phyloP scores from a whole-genome alignment of 2,113 vertebrate genomes.

The Syrrhaptes paradoxus region DNA sequence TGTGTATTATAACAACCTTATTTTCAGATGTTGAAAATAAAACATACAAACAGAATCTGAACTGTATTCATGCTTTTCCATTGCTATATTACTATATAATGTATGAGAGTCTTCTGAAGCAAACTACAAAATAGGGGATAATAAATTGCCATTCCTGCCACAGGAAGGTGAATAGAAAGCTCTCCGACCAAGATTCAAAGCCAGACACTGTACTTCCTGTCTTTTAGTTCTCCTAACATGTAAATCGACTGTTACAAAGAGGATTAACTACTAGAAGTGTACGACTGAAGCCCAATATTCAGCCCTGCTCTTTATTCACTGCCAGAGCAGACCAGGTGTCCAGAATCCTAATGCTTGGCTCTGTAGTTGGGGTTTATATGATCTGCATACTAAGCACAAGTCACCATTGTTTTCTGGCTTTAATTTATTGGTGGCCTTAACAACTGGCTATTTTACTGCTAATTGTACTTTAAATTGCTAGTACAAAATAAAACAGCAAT shows the following conservation, averaged over 20 bases:
- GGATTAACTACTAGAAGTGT: conserved; percentile 80
- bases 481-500: conserved; percentile 52
- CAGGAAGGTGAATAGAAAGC: conserved; percentile 71
- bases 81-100: not conserved
- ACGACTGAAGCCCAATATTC: conserved; percentile 73
- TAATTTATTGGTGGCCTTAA: conserved; percentile 74
- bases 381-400: conserved; percentile 79
- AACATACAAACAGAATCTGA: not conserved
- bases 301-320: conserved; percentile 58
- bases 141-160: conserved; percentile 59
- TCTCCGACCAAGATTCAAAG: conserved; percentile 72
- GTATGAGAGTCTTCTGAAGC: conserved; percentile 31
- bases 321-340: conserved; percentile 69
- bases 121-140: conserved; percentile 43
- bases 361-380: conserved; percentile 62
- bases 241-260: conserved; percentile 80
- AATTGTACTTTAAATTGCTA: conserved; percentile 69
- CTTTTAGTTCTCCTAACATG: conserved; percentile 83
- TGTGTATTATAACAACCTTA: not conserved
- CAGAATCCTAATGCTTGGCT: conserved; percentile 81
- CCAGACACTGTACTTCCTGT: conserved; percentile 80
- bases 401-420: conserved; percentile 71
- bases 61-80: conserved; percentile 4
- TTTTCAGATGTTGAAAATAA: not conserved
- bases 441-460: conserved; percentile 66